Evolutionary conservation across 2,113 vertebrate species (phyloP).

Genomic region (Hipposideros armiger): DNA sequence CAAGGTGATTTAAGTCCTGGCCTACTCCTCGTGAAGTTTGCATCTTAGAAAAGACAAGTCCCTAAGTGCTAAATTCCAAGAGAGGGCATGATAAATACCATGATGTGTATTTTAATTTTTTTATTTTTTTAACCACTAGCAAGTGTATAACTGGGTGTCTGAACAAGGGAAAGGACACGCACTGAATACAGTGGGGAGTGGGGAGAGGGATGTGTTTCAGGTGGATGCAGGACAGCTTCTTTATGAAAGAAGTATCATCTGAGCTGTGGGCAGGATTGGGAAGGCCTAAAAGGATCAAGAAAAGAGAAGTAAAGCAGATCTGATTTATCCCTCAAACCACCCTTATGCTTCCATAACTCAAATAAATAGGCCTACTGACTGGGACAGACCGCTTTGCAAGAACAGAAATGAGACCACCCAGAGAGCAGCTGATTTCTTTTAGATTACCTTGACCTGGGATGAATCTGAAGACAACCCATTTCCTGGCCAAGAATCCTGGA

Average conservation of each 20-base stretch:
- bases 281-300: neutral
- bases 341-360: neutral
- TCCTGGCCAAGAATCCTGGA: conserved; percentile 67
- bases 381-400: neutral
- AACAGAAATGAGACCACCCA: conserved; percentile 21
- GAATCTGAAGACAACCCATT: conserved; percentile 40
- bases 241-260: neutral
- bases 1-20: neutral
- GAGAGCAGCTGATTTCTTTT: conserved; percentile 43
- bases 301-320: conserved; percentile 21
- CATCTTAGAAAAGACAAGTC: neutral
- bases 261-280: neutral
- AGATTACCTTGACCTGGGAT: conserved; percentile 65
- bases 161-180: neutral
- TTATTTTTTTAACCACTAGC: neutral
- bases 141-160: neutral
- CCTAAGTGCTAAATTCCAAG: neutral
- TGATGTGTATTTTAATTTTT: neutral
- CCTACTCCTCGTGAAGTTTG: neutral
- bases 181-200: neutral
- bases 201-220: neutral
- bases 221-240: neutral
- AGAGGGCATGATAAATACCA: neutral
- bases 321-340: neutral
- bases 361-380: neutral